A percentile compares a stretch with the other conserved stretches of the same genome.
Evolutionary conservation across 2,888 invertebrate species (phyloP).

Genomic region (Netelia melanura): DNA sequence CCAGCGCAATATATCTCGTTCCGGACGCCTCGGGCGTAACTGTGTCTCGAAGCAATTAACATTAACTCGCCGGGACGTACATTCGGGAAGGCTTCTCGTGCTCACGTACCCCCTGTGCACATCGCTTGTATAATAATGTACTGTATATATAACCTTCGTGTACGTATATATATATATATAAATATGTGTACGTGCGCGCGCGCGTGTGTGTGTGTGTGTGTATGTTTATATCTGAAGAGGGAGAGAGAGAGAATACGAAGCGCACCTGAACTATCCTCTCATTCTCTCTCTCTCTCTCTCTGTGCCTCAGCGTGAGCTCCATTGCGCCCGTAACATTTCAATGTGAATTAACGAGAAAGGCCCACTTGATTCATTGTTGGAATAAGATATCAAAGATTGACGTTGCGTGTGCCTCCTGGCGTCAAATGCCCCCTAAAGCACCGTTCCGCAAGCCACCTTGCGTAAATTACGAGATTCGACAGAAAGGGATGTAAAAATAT

Average conservation of each 20-base stretch:
- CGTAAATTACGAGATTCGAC: not conserved
- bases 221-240: too few species aligned
- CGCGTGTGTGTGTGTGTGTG: too few species aligned
- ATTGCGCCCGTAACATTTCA: constrained; percentile 49
- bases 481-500: not conserved
- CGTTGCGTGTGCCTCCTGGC: not conserved
- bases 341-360: constrained; percentile 62
- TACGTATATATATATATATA: not conserved
- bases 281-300: not conserved
- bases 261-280: constrained; percentile 6
- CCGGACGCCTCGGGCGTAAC: constrained; percentile 68
- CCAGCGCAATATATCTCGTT: constrained; percentile 67
- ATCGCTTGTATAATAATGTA: constrained; percentile 58
- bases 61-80: constrained; percentile 67
- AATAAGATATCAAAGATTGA: constrained; percentile 21
- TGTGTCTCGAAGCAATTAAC: constrained; percentile 69
- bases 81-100: constrained; percentile 44
- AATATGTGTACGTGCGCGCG: not conserved
- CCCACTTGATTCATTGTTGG: constrained; percentile 47
- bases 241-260: constrained; percentile 1
- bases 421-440: not conserved
- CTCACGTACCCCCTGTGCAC: constrained; percentile 58
- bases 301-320: not conserved
- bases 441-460: not conserved
- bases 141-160: not conserved